Percentiles rank a stretch among this genome's conserved stretches.
These are phyloP conservation scores for Heloderma charlesbogerti DNA, from an alignment of 2,113 vertebrate species.

Conservation along the genomic window DNA sequence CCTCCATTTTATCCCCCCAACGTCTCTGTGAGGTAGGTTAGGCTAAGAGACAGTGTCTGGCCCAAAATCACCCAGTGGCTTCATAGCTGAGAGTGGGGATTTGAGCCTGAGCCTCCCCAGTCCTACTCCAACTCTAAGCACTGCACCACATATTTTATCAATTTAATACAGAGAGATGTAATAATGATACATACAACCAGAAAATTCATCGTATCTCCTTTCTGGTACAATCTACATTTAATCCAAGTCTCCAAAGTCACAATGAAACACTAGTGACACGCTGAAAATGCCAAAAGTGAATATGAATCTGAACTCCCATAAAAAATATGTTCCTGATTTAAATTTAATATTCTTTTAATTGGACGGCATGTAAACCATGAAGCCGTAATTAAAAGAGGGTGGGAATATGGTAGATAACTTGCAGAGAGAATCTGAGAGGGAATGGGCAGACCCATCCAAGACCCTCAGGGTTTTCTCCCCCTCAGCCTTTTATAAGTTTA, in stretches of 20 bases:
- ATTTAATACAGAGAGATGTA: background rate
- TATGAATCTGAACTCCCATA: constrained; percentile 30
- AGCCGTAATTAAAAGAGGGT: constrained; percentile 36
- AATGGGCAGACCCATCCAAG: constrained; percentile 10
- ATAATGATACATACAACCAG: background rate
- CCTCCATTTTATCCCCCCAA: background rate
- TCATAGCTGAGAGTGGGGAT: background rate
- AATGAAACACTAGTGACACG: constrained; percentile 15
- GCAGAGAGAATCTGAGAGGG: constrained; percentile 5
- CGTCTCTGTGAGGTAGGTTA: background rate
- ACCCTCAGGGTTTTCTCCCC: background rate
- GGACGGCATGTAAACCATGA: constrained; percentile 32
- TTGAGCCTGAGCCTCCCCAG: background rate
- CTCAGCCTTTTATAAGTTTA: constrained; percentile 1
- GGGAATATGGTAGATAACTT: constrained; percentile 29
- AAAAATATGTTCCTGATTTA: constrained; percentile 40
- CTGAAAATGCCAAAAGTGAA: constrained; percentile 6
- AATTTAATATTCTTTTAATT: constrained; percentile 43
- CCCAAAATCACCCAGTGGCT: background rate
- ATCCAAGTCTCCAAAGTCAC: constrained; percentile 9
- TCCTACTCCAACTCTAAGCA: background rate
- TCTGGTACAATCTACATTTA: constrained; percentile 9
- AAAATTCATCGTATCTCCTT: background rate
- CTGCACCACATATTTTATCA: background rate
- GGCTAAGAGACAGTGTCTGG: background rate